These are phyloP conservation scores for Mamestra configurata DNA, from an alignment of 1,140 invertebrate genomes.

Conservation along the genomic window DNA sequence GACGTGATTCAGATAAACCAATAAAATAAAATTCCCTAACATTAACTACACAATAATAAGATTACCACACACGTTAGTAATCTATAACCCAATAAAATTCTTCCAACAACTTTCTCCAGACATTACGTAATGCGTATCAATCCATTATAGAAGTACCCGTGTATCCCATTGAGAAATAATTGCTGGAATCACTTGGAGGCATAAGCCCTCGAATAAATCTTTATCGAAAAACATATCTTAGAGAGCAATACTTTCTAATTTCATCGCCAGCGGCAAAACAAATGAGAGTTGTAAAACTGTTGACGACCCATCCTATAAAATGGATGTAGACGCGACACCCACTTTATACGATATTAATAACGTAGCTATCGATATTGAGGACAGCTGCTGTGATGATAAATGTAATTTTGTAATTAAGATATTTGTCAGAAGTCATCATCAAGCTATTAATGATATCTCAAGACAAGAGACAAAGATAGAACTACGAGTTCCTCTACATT, in stretches of 20 bases:
- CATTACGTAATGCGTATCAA: constrained; percentile 45
- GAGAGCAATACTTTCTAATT: constrained; percentile 84
- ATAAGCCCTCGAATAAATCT: constrained; percentile 79
- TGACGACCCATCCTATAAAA: constrained; percentile 62
- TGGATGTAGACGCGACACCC: constrained; percentile 28
- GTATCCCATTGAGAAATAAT: constrained; percentile 74
- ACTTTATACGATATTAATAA: constrained; percentile 20
- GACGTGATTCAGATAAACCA: constrained; percentile 9
- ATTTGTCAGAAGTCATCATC: background rate
- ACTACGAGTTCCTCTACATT: too few relatives aligned
- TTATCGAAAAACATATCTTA: constrained; percentile 74
- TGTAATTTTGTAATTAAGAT: background rate
- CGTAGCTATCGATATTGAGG: constrained; percentile 28
- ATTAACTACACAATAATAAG: constrained; percentile 20
- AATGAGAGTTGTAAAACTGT: constrained; percentile 78
- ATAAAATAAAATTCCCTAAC: constrained; percentile 23
- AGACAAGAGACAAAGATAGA: background rate
- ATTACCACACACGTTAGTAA: constrained; percentile 16
- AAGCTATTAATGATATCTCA: background rate
- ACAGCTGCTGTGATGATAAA: constrained; percentile 33
- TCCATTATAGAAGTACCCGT: constrained; percentile 31
- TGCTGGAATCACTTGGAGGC: constrained; percentile 65
- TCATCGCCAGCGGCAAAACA: constrained; percentile 79
- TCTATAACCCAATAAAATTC: constrained; percentile 46
- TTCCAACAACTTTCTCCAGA: constrained; percentile 41